A percentile compares a stretch with the other conserved stretches of the same genome.
phyloP scores from a whole-genome alignment of 2,888 invertebrate genomes.

The Coenonympha glycerion region DNA sequence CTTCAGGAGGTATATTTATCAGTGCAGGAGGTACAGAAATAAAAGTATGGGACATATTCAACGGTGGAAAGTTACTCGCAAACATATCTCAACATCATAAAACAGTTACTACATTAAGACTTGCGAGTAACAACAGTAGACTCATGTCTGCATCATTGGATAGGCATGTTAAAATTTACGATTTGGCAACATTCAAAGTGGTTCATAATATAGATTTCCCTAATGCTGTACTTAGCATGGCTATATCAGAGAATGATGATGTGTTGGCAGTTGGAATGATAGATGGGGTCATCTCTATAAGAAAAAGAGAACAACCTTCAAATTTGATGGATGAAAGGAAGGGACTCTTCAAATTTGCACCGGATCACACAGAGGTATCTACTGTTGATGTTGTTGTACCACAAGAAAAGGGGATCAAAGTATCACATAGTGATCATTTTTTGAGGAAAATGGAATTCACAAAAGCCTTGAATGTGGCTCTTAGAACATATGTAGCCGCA shows the following conservation, averaged over 20 bases:
- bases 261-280: constrained; percentile 93
- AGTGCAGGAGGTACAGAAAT: constrained; percentile 94
- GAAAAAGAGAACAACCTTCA: constrained; percentile 80
- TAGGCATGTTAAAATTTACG: constrained; percentile 94
- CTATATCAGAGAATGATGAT: constrained; percentile 83
- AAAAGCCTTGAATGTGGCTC: constrained; percentile 84
- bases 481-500: constrained; percentile 76
- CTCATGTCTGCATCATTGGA: constrained; percentile 94
- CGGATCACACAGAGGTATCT: constrained; percentile 57
- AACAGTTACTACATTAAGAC: constrained; percentile 90
- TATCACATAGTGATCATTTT: constrained; percentile 79
- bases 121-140: constrained; percentile 87
- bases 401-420: constrained; percentile 55
- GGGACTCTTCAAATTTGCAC: constrained; percentile 69
- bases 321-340: constrained; percentile 51
- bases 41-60: constrained; percentile 94
- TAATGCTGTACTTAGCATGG: constrained; percentile 92
- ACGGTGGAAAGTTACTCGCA: constrained; percentile 89
- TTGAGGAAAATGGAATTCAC: constrained; percentile 88
- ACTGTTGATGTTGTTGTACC: constrained; percentile 72
- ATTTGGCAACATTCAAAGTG: constrained; percentile 87
- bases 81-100: constrained; percentile 95
- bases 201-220: constrained; percentile 94
- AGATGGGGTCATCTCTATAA: constrained; percentile 92
- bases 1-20: constrained; percentile 91